Percentiles rank a stretch among this genome's conserved stretches.
Conservation (phyloP, 2,888 invertebrate species). For the Hirtodrosophila trivittata region DNA sequence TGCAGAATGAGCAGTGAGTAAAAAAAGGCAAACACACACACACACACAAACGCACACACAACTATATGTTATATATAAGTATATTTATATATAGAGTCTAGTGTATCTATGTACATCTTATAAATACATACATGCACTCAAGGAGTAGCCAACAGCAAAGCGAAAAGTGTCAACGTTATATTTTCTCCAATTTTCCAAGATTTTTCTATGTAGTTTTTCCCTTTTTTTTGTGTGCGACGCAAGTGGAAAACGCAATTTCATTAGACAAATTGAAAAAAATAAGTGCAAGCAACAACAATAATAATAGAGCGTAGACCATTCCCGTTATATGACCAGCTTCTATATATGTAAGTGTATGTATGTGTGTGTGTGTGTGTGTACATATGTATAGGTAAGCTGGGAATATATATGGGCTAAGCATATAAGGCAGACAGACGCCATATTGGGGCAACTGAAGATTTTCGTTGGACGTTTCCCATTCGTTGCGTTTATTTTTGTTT, state of each 20-base stretch:
- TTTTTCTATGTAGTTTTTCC: constrained; percentile 54
- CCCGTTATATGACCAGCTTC: constrained; percentile 35
- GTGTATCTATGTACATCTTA: constrained; percentile 17
- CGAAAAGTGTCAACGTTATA: constrained; percentile 76
- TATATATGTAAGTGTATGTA: constrained; percentile 12
- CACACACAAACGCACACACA: constrained; percentile 15
- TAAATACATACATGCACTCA: constrained; percentile 26
- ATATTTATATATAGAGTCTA: constrained; percentile 8
- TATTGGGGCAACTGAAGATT: constrained; percentile 58
- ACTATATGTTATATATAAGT: constrained; percentile 8
- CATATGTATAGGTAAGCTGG: too few species aligned
- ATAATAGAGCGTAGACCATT: constrained; percentile 23
- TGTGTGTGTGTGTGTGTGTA: constrained; percentile 13
- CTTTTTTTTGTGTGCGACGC: constrained; percentile 48
- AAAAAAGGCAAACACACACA: constrained; percentile 42
- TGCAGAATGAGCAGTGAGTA: constrained; percentile 79
- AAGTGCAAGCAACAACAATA: constrained; percentile 66
- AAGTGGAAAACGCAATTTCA: constrained; percentile 81
- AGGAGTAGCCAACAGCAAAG: constrained; percentile 30
- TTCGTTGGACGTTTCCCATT: constrained; percentile 64
- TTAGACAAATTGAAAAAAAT: constrained; percentile 82
- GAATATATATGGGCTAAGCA: constrained; percentile 12
- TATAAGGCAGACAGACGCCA: constrained; percentile 67
- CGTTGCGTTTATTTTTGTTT: constrained; percentile 65
- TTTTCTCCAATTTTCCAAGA: constrained; percentile 75